These are phyloP conservation scores for Coelopa pilipes DNA, from an alignment of 2,888 invertebrate genomes.

Conservation along the genomic window DNA sequence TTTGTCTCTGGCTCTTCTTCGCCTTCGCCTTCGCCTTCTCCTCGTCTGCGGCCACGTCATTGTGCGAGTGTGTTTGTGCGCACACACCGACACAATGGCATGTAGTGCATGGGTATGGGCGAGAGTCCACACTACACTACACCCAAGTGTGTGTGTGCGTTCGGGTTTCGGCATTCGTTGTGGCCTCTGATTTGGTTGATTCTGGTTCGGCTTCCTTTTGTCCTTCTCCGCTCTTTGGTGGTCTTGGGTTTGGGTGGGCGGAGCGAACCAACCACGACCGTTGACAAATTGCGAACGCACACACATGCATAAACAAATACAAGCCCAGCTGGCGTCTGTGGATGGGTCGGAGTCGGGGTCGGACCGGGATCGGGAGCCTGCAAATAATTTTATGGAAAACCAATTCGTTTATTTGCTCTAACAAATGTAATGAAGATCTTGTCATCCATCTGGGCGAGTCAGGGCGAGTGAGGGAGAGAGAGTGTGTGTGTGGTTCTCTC, in stretches of 20 bases:
- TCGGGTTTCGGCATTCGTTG: constrained; percentile 13
- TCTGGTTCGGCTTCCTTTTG: constrained; percentile 26
- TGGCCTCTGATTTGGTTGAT: constrained; percentile 8
- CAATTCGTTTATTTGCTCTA: constrained; percentile 39
- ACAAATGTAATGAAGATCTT: constrained; percentile 13
- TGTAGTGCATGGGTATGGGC: no score
- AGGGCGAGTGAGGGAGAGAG: no score
- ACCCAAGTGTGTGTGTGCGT: constrained; percentile 13
- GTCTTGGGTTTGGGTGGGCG: constrained; percentile 3
- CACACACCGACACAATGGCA: not conserved
- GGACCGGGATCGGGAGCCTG: no score
- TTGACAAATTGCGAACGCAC: constrained; percentile 18
- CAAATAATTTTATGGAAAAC: constrained; percentile 32
- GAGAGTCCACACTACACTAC: no score
- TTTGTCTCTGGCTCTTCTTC: constrained; percentile 1
- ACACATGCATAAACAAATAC: constrained; percentile 15
- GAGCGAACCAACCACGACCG: not conserved
- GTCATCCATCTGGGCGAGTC: no score
- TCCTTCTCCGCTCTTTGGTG: not conserved
- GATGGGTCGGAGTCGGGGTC: not conserved
- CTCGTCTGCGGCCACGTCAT: no score
- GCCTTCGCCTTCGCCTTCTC: not conserved
- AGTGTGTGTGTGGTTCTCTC: no score
- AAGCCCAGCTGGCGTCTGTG: constrained; percentile 16
- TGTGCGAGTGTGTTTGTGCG: constrained; percentile 16